Base-by-base conservation (phyloP, 2,113 vertebrate species). In the Silurus meridionalis region DNA sequence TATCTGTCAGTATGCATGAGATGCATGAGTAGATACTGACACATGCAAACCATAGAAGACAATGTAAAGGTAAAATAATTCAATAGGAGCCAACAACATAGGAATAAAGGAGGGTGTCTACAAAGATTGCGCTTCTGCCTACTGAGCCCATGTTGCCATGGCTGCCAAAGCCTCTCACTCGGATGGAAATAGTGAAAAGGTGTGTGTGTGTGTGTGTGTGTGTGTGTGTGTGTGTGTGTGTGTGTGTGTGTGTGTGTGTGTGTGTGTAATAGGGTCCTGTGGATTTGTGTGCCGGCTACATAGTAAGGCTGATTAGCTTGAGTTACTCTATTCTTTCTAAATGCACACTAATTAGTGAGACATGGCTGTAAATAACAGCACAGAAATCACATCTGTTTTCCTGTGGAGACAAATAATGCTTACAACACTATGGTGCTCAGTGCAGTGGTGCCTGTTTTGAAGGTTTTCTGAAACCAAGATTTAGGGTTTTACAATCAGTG, bases 131-230 rank as follows among this genome's bases (percentile, higher is more conserved):
- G n/a, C 82, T 63, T 87, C 77, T 84, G 88, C 85, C 64, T 19
- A 67, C 67, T 81, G 53, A 86, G 25, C 67, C 52, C 10, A 21
- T 21, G 85, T 89, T 89, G 85, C 88, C 88, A 89, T 89, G 88
- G 82, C 85, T 88, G n/a, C 60, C 75, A 60, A 86, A 86, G 85
- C 57, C 74, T 77, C 52, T 61, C 15, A 57, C 52, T 88, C n/a
- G 3, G 61, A 83, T 80, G 58, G 81, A 86, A 86, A 86, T 60
- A 19, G 67, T 86, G 64, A 69, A 58, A 55, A 15, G 28, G 82
- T 53, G n/a, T 74, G 37, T 74, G 69, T 72, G 71, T 74, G 64
- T 74, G 64, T 21, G 48, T 80, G 82, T 14, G 19, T 52, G 46
- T 53, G 72, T 50, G 72, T 52, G 48, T 58, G 57, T 28, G 37